Base-by-base conservation (phyloP, 2,888 invertebrate genomes). In the Entomobrya proxima region DNA sequence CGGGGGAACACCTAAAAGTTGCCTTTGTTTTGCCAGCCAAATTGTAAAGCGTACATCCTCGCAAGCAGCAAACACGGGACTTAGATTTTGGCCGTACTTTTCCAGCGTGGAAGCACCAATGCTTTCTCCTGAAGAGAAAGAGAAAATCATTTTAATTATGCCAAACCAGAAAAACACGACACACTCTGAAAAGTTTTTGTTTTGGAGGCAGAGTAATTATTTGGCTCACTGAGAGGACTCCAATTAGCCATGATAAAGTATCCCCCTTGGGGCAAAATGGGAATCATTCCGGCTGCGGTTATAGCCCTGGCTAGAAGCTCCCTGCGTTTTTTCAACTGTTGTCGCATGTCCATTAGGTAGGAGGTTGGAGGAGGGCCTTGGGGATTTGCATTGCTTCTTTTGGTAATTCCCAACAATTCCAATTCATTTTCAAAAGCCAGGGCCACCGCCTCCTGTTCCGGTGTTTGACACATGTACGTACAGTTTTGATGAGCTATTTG, bases 231-330 rank as follows among this genome's bases (percentile, higher is more conserved):
- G 88, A 97, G 92, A 5, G 94, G 93, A 11, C 95, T 94, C 95
- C 97, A 98, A 92, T 99, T 97, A 0, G 98, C 98, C 76, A 99
- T 92, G 94, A 99, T 96, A 91, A 99, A 99, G 92, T 98, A 99
- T 0, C 99, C 99, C 2, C 98, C 98, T 90, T 99, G 97, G 0
- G 99, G 99, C 81, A 98, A 93, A 0, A 96, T 96, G 0, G 98
- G 98, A 50, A 94, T 94, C 95, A 99, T 96, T 0, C 98, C 98
- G 79, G 95, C 95, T 13, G 96, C 95, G 3, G 91, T 91, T 30
- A 97, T 92, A 86, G 96, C 94, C 90, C 95, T 94, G 0, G 94
- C 94, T 93, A 98, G 95, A 90, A 93, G 95, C 92, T 98, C 96
- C 24, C 75, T 50, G 40, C 98, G 92, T 92, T 98, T 98, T 0